Base-by-base conservation (phyloP, 2,888 invertebrate genomes). In the Autographa gamma region DNA sequence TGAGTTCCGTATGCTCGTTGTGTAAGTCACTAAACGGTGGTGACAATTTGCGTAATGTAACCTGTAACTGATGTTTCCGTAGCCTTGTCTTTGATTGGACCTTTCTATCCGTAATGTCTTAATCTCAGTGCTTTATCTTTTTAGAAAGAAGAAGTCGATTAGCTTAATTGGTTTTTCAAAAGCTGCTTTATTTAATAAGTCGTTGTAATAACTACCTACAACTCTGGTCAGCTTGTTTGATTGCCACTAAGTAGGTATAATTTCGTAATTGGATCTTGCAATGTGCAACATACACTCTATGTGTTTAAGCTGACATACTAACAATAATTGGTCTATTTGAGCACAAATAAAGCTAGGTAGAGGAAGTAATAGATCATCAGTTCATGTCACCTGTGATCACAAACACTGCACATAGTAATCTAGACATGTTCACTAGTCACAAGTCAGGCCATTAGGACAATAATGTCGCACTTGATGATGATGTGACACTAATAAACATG, bases 1-100 rank as follows among this genome's bases (percentile, higher is more conserved):
- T 48, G 34, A 48, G 52, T 66, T 79, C 63, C 66, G 54, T 74
- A 41, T 52, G 52, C 48, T 38, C 56, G 60, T 11, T 25, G 14
- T 78, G 65, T 32, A 31, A 63, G n/a, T 38, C 43, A 6, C 25
- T 16, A 11, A 43, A 14, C 52, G 18, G 31, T 43, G 58, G 14
- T 4, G 4, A 25, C 19, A 19, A 56, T 56, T 56, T 56, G 25
- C 54, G 54, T 25, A 56, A 56, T 14, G 54, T 8, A 48, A 48
- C 48, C 38, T 48, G 48, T 19, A 25, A 5, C 19, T 19, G 54
- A 25, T 19, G 19, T 56, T 0, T 56, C 25, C 54, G 2, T 19
- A 11, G 54, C 25, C 14, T 19, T 25, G 54, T 18, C 1, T 19
- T 56, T 56, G 19, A 11, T 38, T 38, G 11, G 9, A 11, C 38